Conservation (phyloP, 23 tunicate species). For the Oikopleura dioica region DNA sequence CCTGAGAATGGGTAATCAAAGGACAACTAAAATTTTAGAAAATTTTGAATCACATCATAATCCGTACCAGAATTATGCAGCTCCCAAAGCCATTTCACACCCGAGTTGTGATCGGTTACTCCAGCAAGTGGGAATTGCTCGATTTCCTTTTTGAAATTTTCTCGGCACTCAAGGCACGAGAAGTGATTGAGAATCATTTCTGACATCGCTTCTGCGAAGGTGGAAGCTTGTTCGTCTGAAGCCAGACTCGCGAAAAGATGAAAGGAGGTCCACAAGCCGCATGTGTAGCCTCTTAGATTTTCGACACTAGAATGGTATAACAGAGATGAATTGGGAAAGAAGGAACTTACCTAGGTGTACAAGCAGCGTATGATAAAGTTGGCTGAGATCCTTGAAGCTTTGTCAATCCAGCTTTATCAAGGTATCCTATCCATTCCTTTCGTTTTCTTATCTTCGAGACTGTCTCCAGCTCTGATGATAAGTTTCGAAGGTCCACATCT, state of each 20-base stretch:
- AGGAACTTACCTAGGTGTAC: background rate
- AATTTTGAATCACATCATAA: no score
- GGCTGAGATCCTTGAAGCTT: background rate
- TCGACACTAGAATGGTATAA: background rate
- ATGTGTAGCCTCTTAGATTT: slow-evolving; percentile 54
- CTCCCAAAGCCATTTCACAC: slow-evolving; percentile 61
- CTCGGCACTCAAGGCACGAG: slow-evolving; percentile 49
- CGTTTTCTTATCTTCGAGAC: background rate
- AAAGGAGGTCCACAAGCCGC: slow-evolving; percentile 75
- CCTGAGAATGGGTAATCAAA: background rate
- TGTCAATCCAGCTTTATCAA: background rate
- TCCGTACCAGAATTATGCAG: slow-evolving; percentile 34
- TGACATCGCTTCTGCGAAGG: slow-evolving; percentile 31
- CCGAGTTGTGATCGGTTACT: slow-evolving; percentile 3
- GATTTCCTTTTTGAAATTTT: slow-evolving; percentile 52
- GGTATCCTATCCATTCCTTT: background rate
- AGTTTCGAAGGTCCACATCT: background rate
- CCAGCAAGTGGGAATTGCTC: slow-evolving; percentile 17
- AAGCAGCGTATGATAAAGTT: background rate
- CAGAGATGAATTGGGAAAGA: background rate
- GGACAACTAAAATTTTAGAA: no score
- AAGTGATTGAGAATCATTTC: slow-evolving; percentile 41
- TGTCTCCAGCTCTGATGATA: background rate
- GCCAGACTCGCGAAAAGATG: slow-evolving; percentile 15
- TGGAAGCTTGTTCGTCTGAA: background rate